These are phyloP conservation scores for Aproaerema taeniolella DNA, from an alignment of 2,888 invertebrate species.

Conservation along the genomic window DNA sequence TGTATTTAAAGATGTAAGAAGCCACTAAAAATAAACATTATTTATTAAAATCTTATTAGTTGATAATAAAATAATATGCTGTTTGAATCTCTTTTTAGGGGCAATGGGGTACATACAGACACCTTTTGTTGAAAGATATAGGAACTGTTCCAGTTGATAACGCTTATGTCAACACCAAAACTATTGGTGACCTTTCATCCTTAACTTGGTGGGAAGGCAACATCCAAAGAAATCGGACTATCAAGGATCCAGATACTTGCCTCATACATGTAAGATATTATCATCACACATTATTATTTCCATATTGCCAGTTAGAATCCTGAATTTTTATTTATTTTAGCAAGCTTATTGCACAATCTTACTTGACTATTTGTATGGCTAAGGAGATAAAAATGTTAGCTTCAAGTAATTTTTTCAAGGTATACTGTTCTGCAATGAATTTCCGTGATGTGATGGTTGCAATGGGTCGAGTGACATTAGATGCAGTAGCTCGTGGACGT, in stretches of 20 bases:
- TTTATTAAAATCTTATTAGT: neutral
- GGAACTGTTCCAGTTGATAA: conserved; percentile 75
- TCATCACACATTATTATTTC: neutral
- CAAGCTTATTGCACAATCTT: too few species aligned
- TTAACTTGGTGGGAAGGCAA: conserved; percentile 83
- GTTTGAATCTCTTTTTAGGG: conserved; percentile 38
- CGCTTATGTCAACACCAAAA: conserved; percentile 85
- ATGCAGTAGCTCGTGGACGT: conserved; percentile 83
- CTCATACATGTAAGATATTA: neutral
- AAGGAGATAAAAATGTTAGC: too few species aligned
- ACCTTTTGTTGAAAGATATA: conserved; percentile 79
- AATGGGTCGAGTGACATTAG: conserved; percentile 91
- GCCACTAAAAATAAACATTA: neutral
- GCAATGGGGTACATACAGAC: conserved; percentile 90
- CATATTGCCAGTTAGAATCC: too few species aligned
- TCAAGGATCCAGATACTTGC: neutral
- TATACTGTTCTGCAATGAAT: conserved; percentile 87
- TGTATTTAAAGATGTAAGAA: conserved; percentile 79
- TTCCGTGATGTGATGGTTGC: conserved; percentile 97
- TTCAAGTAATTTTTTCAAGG: too few species aligned
- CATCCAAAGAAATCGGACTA: neutral
- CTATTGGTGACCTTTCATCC: conserved; percentile 91
- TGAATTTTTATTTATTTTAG: too few species aligned
- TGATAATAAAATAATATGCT: neutral
- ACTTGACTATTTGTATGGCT: too few species aligned